Base-by-base conservation (phyloP, 1,140 invertebrate species). In the Ruditapes philippinarum region DNA sequence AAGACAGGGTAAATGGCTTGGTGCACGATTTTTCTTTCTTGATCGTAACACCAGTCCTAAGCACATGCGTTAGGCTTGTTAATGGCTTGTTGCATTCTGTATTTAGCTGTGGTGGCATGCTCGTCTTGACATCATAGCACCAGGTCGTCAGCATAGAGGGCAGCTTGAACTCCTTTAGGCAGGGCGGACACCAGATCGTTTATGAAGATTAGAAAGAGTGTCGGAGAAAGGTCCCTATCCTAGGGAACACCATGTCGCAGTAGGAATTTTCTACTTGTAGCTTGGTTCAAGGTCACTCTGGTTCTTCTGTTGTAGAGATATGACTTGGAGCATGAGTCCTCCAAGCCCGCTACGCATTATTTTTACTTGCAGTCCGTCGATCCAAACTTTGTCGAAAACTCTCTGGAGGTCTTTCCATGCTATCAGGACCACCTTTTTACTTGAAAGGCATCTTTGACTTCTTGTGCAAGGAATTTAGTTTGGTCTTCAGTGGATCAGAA, bases 321-420 rank as follows among this genome's bases (percentile, higher is more conserved):
- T 0, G 78, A 80, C 33, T 62, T 80, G 51, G 33, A 36, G 25
- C 78, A 80, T 80, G 9, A 31, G 22, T 0, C 51, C 78, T 36
- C 2, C 36, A 17, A 73, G 17, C 12, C 68, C 68, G 42, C 42
- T 73, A 17, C 68, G 9, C 36, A 54, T 9, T 22, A 80, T 14
- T 36, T 80, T 80, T 11, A 62, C 78, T 22, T 4, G 78, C 11
- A 80, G 54, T 1, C 54, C 78, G 19, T 80, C 22, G 9, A 54
- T 80, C 78, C 54, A 57, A 17, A 80, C 78, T 60, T 80, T 80
- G 78, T 80, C 78, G 40, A 80, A 60, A n/a, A 54, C 51, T 80
- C 54, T 57, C 51, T 80, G 51, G 9, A 80, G 78, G 51, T 80
- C 54, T 19, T 38, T 62, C 78, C 78, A 73, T 4, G 68, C 17